Conservation (phyloP, 2,797 vertebrate species). For the Phataginus tricuspis region DNA sequence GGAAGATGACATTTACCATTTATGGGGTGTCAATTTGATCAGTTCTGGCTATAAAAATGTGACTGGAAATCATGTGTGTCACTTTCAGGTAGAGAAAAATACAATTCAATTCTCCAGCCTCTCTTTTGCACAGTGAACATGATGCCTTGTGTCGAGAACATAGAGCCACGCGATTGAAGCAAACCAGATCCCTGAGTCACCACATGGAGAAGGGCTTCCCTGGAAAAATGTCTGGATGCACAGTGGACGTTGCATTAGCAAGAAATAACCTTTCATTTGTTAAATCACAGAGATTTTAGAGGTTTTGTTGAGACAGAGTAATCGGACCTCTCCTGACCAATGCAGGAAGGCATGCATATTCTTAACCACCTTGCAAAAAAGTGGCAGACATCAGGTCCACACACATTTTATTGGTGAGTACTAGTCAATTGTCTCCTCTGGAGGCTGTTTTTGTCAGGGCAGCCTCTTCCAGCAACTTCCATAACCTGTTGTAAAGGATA, state of each 20-base stretch:
- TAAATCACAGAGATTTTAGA: neutral
- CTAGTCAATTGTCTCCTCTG: rapidly evolving
- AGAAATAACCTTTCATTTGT: neutral
- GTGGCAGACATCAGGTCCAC: rapidly evolving
- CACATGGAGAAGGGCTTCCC: neutral
- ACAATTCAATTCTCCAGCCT: neutral
- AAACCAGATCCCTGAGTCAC: neutral
- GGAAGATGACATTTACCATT: neutral
- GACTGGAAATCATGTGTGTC: neutral
- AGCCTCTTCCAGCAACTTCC: neutral
- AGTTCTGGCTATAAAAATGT: neutral
- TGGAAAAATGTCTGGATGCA: neutral
- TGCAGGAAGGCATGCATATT: neutral
- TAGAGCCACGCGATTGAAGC: neutral
- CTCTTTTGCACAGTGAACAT: rapidly evolving
- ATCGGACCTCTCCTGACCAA: neutral
- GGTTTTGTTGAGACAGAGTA: neutral
- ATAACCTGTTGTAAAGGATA: neutral
- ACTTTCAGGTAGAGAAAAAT: neutral
- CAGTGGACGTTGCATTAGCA: neutral
- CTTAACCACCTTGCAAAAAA: neutral
- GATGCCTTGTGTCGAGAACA: neutral
- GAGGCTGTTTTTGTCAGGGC: neutral
- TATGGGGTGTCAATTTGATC: neutral
- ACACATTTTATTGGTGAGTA: neutral